Evolutionary conservation across 2,888 invertebrate species (phyloP).

Genomic region (Diachrysia chrysitis): DNA sequence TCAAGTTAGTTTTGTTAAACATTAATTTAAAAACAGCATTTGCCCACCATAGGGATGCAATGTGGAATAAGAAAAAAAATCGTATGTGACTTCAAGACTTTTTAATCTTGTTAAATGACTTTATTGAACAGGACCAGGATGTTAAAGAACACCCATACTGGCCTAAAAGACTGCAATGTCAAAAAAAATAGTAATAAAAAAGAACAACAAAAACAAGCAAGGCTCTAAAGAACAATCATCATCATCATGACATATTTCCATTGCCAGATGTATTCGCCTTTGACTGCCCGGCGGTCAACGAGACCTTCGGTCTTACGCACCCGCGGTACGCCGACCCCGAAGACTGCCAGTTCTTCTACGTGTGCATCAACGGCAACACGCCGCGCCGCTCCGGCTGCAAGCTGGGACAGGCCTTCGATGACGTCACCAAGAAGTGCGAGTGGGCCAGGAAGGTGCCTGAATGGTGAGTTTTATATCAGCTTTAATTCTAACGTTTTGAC

Average conservation of each 20-base stretch:
- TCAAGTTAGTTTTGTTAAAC: too few relatives aligned
- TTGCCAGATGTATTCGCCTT: constrained; percentile 94
- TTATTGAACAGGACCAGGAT: too few relatives aligned
- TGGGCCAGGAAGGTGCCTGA: constrained; percentile 96
- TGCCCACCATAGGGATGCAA: too few relatives aligned
- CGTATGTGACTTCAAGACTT: background rate
- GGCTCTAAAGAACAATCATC: too few relatives aligned
- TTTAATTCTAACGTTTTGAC: too few relatives aligned
- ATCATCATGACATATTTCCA: background rate
- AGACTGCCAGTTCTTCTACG: constrained; percentile 97
- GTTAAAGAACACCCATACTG: too few relatives aligned
- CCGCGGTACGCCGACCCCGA: constrained; percentile 96
- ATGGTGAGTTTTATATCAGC: constrained; percentile 90
- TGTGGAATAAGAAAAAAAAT: background rate
- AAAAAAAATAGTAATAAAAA: too few relatives aligned
- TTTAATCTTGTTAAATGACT: too few relatives aligned
- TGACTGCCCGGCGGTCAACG: constrained; percentile 94
- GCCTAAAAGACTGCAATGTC: too few relatives aligned
- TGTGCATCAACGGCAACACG: constrained; percentile 96
- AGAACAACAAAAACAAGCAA: too few relatives aligned
- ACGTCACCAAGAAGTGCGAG: constrained; percentile 93
- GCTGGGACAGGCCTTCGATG: constrained; percentile 96
- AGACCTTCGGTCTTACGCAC: constrained; percentile 92
- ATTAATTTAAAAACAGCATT: too few relatives aligned
- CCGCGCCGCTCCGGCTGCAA: constrained; percentile 96